Evolutionary conservation across 2,888 invertebrate species (phyloP).

Genomic region (Eupithecia subfuscata): DNA sequence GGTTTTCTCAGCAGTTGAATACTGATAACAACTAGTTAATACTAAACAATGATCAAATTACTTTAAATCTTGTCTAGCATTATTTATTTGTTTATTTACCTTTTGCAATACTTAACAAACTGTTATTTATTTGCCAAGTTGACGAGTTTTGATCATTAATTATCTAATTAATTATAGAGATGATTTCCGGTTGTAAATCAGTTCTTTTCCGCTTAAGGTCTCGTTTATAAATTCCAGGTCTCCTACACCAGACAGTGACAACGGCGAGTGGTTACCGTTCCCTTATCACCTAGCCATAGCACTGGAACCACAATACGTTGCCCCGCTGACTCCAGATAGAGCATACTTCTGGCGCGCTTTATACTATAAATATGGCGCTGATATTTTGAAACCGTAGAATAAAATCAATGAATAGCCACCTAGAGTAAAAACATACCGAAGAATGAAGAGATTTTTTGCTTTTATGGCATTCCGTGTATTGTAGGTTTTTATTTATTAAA

Average conservation of each 20-base stretch:
- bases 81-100: too few relatives aligned
- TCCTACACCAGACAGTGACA: constrained; percentile 69
- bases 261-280: constrained; percentile 73
- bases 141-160: not conserved
- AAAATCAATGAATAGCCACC: not conserved
- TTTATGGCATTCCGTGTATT: not conserved
- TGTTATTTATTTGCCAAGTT: not conserved
- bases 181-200: not conserved
- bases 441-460: not conserved
- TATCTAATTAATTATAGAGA: not conserved
- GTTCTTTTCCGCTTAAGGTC: not conserved
- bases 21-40: not conserved
- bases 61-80: too few relatives aligned
- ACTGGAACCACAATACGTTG: constrained; percentile 73
- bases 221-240: constrained; percentile 51
- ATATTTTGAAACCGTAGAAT: constrained; percentile 44
- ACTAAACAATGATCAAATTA: not conserved
- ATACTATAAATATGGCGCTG: constrained; percentile 71
- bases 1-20: not conserved
- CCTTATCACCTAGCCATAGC: constrained; percentile 71
- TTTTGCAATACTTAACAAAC: not conserved
- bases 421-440: not conserved
- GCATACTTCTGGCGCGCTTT: constrained; percentile 73
- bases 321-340: constrained; percentile 72
- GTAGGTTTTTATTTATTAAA: not conserved